Percentiles rank a stretch among this genome's conserved stretches.
Evolutionary conservation across 2,113 vertebrate species (phyloP).

Genomic region (Quiscalus mexicanus): DNA sequence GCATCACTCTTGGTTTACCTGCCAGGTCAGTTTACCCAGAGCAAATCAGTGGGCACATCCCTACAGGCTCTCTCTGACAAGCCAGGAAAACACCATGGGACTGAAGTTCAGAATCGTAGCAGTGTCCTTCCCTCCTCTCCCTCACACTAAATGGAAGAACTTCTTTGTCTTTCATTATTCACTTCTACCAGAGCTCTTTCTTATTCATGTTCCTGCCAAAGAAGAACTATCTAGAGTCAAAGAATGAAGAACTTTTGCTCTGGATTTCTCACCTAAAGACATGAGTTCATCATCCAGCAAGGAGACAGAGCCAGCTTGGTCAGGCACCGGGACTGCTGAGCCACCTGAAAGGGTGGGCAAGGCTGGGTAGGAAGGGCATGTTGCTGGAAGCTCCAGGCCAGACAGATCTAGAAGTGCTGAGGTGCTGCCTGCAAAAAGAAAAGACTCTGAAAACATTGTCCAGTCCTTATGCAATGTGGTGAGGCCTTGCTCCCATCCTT

Average conservation of each 20-base stretch:
- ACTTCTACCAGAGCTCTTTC: neutral
- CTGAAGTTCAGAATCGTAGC: neutral
- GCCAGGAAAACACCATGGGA: neutral
- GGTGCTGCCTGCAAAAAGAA: conserved; percentile 73
- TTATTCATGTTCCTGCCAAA: neutral
- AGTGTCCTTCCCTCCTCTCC: neutral
- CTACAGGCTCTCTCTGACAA: neutral
- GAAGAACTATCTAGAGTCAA: neutral
- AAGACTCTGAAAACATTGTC: neutral
- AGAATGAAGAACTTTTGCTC: neutral
- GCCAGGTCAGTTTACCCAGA: neutral
- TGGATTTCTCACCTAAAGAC: conserved; percentile 84
- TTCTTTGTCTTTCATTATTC: neutral
- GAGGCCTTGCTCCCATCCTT: neutral
- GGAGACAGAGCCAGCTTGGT: conserved; percentile 77
- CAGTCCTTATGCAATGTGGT: neutral
- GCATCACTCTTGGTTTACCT: neutral
- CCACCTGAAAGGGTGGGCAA: conserved; percentile 59
- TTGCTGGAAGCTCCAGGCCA: conserved; percentile 83
- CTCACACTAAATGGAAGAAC: neutral
- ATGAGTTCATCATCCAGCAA: conserved; percentile 95
- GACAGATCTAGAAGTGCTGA: conserved; percentile 91
- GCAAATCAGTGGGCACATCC: neutral
- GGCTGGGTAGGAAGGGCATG: conserved; percentile 75
- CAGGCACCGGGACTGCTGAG: conserved; percentile 70